phyloP scores from a whole-genome alignment of 1,140 invertebrate genomes.

The Aricia agestis region DNA sequence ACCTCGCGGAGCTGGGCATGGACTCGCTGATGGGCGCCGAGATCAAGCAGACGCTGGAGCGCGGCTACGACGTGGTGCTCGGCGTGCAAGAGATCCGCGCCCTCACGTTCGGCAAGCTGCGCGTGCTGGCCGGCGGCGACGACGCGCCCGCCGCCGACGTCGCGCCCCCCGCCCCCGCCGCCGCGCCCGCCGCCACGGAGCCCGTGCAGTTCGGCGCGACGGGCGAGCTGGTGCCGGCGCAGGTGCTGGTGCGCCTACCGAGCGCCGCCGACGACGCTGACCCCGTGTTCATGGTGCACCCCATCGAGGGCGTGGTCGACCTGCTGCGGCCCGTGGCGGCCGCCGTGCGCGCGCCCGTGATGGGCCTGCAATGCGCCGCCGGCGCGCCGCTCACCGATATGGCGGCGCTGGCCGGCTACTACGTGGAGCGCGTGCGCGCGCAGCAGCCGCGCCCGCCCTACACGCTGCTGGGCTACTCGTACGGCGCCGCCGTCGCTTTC shows the following conservation, averaged over 20 bases:
- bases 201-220: conserved; percentile 45
- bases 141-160: conserved; percentile 36
- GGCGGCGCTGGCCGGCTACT: conserved; percentile 85
- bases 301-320: conserved; percentile 92
- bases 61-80: conserved; percentile 93
- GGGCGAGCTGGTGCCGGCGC: conserved; percentile 76
- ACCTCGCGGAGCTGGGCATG: conserved; percentile 95
- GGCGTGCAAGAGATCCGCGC: conserved; percentile 92
- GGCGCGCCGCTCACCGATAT: conserved; percentile 86
- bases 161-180: conserved; percentile 23
- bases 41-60: conserved; percentile 96
- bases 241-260: conserved; percentile 79
- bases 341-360: conserved; percentile 86
- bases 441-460: conserved; percentile 91
- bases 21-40: conserved; percentile 99
- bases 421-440: conserved; percentile 85
- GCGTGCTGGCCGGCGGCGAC: conserved; percentile 77
- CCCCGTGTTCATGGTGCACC: conserved; percentile 83
- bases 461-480: conserved; percentile 94
- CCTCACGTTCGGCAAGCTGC: conserved; percentile 85
- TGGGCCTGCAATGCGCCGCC: conserved; percentile 91
- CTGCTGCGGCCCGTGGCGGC: conserved; percentile 83
- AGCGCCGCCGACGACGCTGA: conserved; percentile 41
- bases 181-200: conserved; percentile 30
- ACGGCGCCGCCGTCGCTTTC: conserved; percentile 93